Base-by-base conservation (phyloP, 2,113 vertebrate species). In the Petaurus breviceps region DNA sequence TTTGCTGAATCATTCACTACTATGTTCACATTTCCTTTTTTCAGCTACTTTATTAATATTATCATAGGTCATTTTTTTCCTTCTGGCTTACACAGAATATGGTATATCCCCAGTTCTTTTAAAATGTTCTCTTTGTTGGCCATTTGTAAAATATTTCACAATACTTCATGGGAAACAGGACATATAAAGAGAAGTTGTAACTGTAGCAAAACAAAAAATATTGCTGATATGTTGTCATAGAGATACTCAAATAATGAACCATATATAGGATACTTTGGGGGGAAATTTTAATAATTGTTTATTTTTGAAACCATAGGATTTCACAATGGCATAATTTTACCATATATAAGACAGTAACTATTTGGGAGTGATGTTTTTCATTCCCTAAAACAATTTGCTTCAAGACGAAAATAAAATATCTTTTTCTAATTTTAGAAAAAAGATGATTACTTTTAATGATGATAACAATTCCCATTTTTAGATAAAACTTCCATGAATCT, bases 351-450 rank as follows among this genome's bases (percentile, higher is more conserved):
- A 16, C 11, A 68, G 10, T 49, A 12, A 52, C 52, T 43, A 43
- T 84, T 95, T 91, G 37, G 31, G 93, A 52, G 26, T 46, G 92
- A 53, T 91, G 24, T 89, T 93, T 37, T 26, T 90, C 43, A 19
- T 22, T 7, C 37, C 91, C n/a, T 16, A 51, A 68, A 93, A 46
- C 77, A 51, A 11, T 53, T 54, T 95, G 19, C 94, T 94, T 92
- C 46, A 77, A 93, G 47, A 92, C 25, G 89, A 89, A 50, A 68
- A 94, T 51, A 43, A 93, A 94, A 93, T 26, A 89, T 92, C 94
- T 95, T 96, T 52, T 90, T 57, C 24, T 14, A 51, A 28, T 6
- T 23, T 89, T 89, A 95, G 95, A 94, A 95, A 94, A 92, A 96
- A 93, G 49, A 61, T 61, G 61, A 55, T 47, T 14, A 24, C 51